Evolutionary conservation across 2,888 invertebrate species (phyloP).

Genomic region (Spatulosminthurus flaviceps): DNA sequence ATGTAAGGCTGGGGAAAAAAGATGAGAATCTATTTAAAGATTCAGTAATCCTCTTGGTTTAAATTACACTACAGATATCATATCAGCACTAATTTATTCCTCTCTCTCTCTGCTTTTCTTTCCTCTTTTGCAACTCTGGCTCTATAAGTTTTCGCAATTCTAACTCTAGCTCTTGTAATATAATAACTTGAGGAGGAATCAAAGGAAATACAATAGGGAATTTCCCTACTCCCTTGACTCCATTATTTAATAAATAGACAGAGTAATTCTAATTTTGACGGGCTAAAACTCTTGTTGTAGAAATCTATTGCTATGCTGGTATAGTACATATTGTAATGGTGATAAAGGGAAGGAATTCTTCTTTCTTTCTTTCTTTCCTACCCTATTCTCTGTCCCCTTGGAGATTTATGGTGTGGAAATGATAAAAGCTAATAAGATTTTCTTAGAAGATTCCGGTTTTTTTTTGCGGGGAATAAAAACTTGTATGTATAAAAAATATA

Average conservation of each 20-base stretch:
- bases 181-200: no score
- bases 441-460: no score
- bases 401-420: constrained; percentile 18
- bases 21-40: constrained; percentile 6
- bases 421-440: neutral
- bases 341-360: no score
- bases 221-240: no score
- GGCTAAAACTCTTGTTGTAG: no score
- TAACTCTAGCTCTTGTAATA: no score
- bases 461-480: neutral
- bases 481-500: neutral
- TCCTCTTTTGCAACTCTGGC: neutral
- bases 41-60: constrained; percentile 4
- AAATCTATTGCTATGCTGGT: no score
- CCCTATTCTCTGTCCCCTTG: neutral
- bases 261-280: no score
- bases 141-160: no score
- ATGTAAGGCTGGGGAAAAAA: neutral
- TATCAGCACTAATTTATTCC: neutral
- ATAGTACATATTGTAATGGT: no score
- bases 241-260: no score
- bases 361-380: neutral
- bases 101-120: neutral
- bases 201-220: no score
- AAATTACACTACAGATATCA: neutral